Conservation (phyloP, 2,888 invertebrate genomes). For the Cerceris ruficornis region DNA sequence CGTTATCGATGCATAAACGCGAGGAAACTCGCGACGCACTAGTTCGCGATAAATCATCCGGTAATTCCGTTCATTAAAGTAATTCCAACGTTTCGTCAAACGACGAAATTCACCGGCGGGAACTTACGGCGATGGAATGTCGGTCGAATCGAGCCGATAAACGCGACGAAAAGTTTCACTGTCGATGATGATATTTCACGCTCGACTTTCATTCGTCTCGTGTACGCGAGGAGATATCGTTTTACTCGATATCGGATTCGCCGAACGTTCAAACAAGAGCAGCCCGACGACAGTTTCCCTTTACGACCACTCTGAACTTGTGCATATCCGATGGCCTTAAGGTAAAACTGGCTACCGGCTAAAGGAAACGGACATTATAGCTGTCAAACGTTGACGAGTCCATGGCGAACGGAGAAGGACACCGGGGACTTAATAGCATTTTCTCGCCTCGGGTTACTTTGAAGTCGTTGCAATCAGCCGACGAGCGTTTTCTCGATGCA, state of each 20-base stretch:
- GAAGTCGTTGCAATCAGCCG: background rate
- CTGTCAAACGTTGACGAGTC: constrained; percentile 52
- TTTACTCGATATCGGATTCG: constrained; percentile 39
- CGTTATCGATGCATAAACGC: constrained; percentile 9
- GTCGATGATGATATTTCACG: constrained; percentile 8
- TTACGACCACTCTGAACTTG: background rate
- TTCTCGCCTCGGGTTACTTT: background rate
- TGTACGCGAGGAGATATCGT: constrained; percentile 21
- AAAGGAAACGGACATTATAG: constrained; percentile 55
- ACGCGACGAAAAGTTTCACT: background rate
- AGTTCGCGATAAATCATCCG: background rate
- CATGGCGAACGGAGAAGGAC: background rate
- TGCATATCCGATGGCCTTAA: constrained; percentile 51
- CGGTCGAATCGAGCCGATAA: background rate
- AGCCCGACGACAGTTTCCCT: constrained; percentile 27
- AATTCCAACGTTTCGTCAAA: background rate
- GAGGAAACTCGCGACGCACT: too few relatives aligned
- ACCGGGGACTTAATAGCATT: background rate
- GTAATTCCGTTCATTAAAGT: background rate
- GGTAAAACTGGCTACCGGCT: constrained; percentile 54
- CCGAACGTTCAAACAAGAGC: constrained; percentile 23
- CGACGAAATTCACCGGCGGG: background rate
- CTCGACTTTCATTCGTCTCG: constrained; percentile 24
- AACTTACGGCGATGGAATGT: background rate
- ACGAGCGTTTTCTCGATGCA: background rate